A percentile compares a stretch with the other conserved stretches of the same genome.
phyloP scores from a whole-genome alignment of 1,140 invertebrate genomes.

The Pseudomyrmex concolor region DNA sequence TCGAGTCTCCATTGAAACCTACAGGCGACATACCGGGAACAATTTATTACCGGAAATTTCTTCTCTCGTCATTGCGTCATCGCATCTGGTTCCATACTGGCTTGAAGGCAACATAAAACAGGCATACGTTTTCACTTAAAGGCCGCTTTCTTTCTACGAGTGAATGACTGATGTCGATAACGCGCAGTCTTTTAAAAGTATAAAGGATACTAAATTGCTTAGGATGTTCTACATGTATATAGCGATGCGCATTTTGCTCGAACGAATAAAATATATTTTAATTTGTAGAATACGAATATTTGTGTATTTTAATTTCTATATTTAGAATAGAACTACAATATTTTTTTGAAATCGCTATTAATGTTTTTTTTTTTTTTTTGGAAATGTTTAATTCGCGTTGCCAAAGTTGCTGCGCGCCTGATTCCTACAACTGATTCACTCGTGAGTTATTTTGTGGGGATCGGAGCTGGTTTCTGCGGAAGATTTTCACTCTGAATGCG shows the following conservation, averaged over 20 bases:
- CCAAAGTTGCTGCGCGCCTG: not conserved
- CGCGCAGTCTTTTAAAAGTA: slow-evolving; percentile 31
- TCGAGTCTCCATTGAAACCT: slow-evolving; percentile 69
- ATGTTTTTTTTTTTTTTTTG: not conserved
- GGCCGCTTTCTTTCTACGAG: not conserved
- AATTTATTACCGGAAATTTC: slow-evolving; percentile 75
- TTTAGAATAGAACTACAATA: too few relatives aligned
- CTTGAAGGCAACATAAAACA: slow-evolving; percentile 52
- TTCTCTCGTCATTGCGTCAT: slow-evolving; percentile 58
- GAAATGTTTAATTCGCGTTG: not conserved
- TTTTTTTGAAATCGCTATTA: not conserved
- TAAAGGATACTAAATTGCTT: not conserved
- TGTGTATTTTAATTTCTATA: too few relatives aligned
- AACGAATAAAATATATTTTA: not conserved
- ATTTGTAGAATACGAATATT: not conserved
- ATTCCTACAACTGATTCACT: slow-evolving; percentile 56
- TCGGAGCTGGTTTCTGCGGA: slow-evolving; percentile 34
- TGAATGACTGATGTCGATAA: slow-evolving; percentile 30
- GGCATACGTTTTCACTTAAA: slow-evolving; percentile 44
- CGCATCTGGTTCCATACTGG: slow-evolving; percentile 36
- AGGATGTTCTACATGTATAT: too few relatives aligned
- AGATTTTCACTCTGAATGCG: slow-evolving; percentile 62
- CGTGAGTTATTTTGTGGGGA: slow-evolving; percentile 40
- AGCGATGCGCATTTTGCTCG: not conserved
- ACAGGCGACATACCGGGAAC: slow-evolving; percentile 64